These are phyloP conservation scores for Cherax destructor DNA, from an alignment of 1,140 invertebrate genomes.

Conservation along the genomic window DNA sequence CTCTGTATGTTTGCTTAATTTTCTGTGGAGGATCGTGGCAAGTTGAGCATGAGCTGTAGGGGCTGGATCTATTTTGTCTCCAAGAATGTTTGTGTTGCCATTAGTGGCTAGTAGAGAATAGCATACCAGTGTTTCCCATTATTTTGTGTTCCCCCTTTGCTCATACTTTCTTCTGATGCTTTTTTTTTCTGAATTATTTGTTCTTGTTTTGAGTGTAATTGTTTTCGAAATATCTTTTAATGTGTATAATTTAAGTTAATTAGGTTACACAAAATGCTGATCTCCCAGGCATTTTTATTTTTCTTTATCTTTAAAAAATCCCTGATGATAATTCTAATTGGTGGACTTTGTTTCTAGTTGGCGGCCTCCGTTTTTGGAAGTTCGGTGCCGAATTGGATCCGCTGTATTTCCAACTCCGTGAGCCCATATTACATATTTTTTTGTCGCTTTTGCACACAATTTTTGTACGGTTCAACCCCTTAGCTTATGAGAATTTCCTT, in stretches of 20 bases:
- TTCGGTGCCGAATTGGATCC: slow-evolving; percentile 36
- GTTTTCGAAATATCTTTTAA: not conserved
- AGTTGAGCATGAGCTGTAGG: no score
- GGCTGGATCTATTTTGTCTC: no score
- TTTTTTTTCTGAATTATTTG: not conserved
- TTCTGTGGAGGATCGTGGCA: no score
- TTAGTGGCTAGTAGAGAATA: no score
- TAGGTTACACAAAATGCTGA: not conserved
- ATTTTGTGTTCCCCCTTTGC: no score
- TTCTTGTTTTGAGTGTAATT: not conserved
- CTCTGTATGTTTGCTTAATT: no score
- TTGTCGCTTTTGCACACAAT: slow-evolving; percentile 7
- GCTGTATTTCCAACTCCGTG: slow-evolving; percentile 48
- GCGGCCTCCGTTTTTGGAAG: slow-evolving; percentile 46
- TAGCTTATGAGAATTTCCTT: not conserved
- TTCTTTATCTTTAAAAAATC: not conserved
- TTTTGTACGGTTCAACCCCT: not conserved
- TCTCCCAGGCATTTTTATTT: not conserved
- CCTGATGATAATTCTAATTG: not conserved
- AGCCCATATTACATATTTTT: slow-evolving; percentile 15
- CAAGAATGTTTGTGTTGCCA: no score
- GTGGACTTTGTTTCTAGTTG: slow-evolving; percentile 39
- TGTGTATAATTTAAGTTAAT: not conserved
- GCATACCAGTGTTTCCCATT: no score
- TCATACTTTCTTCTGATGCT: not conserved